phyloP scores from a whole-genome alignment of 37 sponge, comb jelly and placozoan species.

The Spongia lamella region DNA sequence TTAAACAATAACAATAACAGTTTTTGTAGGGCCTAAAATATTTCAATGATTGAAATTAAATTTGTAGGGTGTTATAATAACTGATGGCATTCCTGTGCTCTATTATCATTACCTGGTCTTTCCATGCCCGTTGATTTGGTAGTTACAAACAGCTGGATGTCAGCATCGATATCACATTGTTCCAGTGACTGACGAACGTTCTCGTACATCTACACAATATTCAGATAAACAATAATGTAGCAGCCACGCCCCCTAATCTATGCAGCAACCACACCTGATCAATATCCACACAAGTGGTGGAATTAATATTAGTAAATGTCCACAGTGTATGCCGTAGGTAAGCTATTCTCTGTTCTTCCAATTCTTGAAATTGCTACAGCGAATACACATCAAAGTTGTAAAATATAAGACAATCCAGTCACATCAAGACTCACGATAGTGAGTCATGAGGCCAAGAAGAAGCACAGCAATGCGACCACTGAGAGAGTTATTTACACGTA shows the following conservation, averaged over 20 bases:
- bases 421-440: background rate
- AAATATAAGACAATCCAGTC: too few relatives aligned
- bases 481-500: too few relatives aligned
- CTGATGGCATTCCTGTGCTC: too few relatives aligned
- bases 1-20: too few relatives aligned
- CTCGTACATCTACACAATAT: conserved; percentile 51
- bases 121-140: conserved; percentile 64
- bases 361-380: conserved; percentile 77
- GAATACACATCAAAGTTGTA: too few relatives aligned
- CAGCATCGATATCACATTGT: conserved; percentile 79
- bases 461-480: too few relatives aligned
- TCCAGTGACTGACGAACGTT: conserved; percentile 76
- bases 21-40: too few relatives aligned
- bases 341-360: conserved; percentile 82
- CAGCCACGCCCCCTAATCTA: too few relatives aligned
- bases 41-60: too few relatives aligned
- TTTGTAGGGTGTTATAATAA: too few relatives aligned
- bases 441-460: too few relatives aligned
- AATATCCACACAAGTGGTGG: conserved; percentile 65
- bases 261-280: conserved; percentile 55
- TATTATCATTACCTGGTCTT: conserved; percentile 52
- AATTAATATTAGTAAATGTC: conserved; percentile 65
- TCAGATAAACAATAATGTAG: background rate
- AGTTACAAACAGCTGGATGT: conserved; percentile 85
- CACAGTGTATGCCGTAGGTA: conserved; percentile 83